These are phyloP conservation scores for Hetaerina americana DNA, from an alignment of 1,140 invertebrate genomes.

Conservation along the genomic window DNA sequence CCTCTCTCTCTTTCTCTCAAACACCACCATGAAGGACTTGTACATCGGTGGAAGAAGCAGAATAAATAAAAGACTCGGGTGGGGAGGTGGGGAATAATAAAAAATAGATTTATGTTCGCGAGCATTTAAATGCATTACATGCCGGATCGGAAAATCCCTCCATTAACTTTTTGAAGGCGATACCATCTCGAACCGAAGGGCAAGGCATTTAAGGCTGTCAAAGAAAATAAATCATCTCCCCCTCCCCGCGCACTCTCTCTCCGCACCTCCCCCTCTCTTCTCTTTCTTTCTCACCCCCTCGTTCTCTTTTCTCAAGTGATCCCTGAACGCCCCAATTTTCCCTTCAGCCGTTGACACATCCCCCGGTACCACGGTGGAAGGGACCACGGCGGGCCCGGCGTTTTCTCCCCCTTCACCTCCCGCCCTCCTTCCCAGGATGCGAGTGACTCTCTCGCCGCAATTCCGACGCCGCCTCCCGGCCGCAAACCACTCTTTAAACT, in stretches of 20 bases:
- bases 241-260: neutral
- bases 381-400: too few relatives aligned
- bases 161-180: neutral
- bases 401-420: too few relatives aligned
- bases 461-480: too few relatives aligned
- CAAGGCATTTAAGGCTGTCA: neutral
- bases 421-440: too few relatives aligned
- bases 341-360: neutral
- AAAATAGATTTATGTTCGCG: neutral
- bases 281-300: too few relatives aligned
- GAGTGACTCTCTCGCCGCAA: too few relatives aligned
- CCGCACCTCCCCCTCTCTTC: too few relatives aligned
- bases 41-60: neutral
- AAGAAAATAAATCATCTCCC: neutral
- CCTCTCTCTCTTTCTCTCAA: neutral
- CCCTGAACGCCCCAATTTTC: neutral
- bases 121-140: neutral
- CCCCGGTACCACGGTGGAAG: neutral
- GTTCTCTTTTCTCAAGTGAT: too few relatives aligned
- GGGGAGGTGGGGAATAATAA: neutral
- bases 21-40: neutral
- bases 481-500: too few relatives aligned
- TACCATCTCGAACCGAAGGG: neutral
- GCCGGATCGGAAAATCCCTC: neutral
- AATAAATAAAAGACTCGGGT: neutral